phyloP scores from a whole-genome alignment of 2,797 vertebrate genomes.

The Columba guinea region DNA sequence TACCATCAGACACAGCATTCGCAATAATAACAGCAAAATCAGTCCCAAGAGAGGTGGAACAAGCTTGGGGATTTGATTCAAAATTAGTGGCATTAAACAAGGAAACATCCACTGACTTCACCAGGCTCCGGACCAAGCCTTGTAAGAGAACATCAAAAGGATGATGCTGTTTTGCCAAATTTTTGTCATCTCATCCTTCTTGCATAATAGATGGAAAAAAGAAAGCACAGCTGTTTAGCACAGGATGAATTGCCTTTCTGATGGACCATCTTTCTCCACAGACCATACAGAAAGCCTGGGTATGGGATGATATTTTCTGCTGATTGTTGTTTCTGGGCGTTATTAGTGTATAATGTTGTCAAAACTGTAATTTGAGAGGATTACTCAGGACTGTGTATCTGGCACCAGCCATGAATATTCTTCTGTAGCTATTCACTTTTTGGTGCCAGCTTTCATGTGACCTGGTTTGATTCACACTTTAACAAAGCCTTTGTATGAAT shows the following conservation, averaged over 20 bases:
- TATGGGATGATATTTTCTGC: not conserved
- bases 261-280: not conserved
- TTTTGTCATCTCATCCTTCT: not conserved
- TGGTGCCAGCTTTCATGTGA: accelerated
- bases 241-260: not conserved
- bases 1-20: not conserved
- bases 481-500: not conserved
- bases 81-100: not conserved
- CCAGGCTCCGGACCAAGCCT: not conserved
- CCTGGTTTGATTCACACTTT: not conserved
- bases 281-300: not conserved
- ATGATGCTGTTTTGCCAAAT: not conserved
- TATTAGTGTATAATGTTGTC: not conserved
- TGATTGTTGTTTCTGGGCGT: not conserved
- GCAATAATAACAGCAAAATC: not conserved
- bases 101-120: not conserved
- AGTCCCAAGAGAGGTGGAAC: not conserved
- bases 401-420: not conserved
- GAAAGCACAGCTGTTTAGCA: not conserved
- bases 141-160: not conserved
- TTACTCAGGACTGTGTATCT: not conserved
- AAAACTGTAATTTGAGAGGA: not conserved
- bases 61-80: not conserved
- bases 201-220: not conserved
- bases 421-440: not conserved